phyloP scores from a whole-genome alignment of 2,888 invertebrate genomes.

The Merodon equestris region DNA sequence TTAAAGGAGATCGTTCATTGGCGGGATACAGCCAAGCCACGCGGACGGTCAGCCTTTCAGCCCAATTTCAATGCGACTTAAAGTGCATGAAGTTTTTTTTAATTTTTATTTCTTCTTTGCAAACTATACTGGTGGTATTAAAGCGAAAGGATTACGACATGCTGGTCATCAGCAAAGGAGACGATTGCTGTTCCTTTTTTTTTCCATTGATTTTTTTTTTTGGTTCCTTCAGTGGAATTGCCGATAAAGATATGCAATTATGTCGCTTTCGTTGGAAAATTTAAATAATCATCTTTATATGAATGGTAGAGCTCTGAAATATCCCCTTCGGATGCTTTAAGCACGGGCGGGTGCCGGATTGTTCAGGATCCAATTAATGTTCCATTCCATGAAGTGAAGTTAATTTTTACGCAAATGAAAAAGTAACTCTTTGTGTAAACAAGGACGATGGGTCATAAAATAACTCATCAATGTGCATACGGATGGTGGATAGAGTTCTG shows the following conservation, averaged over 20 bases:
- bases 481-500: not conserved
- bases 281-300: conserved; percentile 52
- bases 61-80: conserved; percentile 39
- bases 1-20: conserved; percentile 14
- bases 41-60: conserved; percentile 30
- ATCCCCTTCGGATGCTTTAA: conserved; percentile 40
- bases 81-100: conserved; percentile 12
- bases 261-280: conserved; percentile 34
- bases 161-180: not conserved
- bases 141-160: conserved; percentile 30
- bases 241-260: conserved; percentile 49
- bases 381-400: conserved; percentile 35
- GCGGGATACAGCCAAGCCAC: too few species aligned
- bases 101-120: too few species aligned
- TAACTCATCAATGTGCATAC: not conserved
- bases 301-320: conserved; percentile 29
- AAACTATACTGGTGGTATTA: conserved; percentile 9
- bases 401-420: conserved; percentile 26
- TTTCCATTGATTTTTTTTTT: too few species aligned
- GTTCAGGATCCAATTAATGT: conserved; percentile 54
- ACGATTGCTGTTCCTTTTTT: not conserved
- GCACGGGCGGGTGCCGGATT: too few species aligned
- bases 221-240: conserved; percentile 14
- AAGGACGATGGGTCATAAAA: not conserved
- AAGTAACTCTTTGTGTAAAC: conserved; percentile 8